These are phyloP conservation scores for Globia sparganii DNA, from an alignment of 2,888 invertebrate species.

Conservation along the genomic window DNA sequence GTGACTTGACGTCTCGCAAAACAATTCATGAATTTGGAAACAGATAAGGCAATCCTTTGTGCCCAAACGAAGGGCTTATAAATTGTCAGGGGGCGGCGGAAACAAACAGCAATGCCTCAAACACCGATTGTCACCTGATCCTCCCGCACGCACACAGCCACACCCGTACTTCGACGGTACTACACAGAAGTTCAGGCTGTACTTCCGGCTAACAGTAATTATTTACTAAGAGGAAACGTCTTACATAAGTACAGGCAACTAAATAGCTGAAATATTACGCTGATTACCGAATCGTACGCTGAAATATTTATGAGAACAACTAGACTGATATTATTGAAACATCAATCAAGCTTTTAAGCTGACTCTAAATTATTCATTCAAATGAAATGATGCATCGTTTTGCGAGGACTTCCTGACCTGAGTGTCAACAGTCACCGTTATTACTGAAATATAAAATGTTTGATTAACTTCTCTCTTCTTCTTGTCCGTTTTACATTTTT, in stretches of 20 bases:
- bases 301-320: slow-evolving; percentile 14
- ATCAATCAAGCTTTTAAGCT: slow-evolving; percentile 17
- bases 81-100: slow-evolving; percentile 69
- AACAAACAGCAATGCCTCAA: slow-evolving; percentile 68
- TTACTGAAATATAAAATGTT: not conserved
- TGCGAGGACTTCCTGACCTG: not conserved
- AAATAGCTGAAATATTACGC: too few species aligned
- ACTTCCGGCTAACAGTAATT: slow-evolving; percentile 52
- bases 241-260: slow-evolving; percentile 7
- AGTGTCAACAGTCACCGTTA: not conserved
- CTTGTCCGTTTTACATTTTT: not conserved
- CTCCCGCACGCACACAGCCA: slow-evolving; percentile 53
- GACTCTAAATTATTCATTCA: slow-evolving; percentile 21
- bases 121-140: slow-evolving; percentile 72
- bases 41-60: slow-evolving; percentile 69
- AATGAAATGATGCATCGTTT: not conserved
- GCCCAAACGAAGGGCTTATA: slow-evolving; percentile 71
- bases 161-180: slow-evolving; percentile 25
- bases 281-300: not conserved
- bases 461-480: not conserved
- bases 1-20: slow-evolving; percentile 64
- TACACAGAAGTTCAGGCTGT: slow-evolving; percentile 46
- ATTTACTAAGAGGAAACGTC: slow-evolving; percentile 49
- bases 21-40: slow-evolving; percentile 70
- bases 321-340: slow-evolving; percentile 15